phyloP scores from a whole-genome alignment of 2,113 vertebrate genomes.

The Sminthopsis crassicaudata region DNA sequence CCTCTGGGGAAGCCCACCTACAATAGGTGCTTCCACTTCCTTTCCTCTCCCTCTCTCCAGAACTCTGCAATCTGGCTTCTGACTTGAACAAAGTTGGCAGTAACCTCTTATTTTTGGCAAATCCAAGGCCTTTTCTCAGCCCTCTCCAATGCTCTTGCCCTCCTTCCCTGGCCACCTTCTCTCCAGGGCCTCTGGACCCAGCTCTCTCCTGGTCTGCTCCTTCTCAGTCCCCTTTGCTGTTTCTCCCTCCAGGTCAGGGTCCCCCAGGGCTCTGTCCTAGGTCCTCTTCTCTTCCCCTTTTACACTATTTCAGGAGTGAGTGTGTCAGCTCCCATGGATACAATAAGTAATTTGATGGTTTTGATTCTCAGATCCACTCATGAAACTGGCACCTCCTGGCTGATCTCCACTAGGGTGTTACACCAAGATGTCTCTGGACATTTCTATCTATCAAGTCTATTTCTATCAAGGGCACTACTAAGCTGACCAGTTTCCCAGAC shows the following conservation, averaged over 20 bases:
- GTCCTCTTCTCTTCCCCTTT: background rate
- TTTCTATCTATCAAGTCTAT: no score
- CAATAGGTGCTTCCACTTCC: background rate
- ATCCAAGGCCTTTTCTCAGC: background rate
- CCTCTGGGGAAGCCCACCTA: background rate
- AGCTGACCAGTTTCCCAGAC: background rate
- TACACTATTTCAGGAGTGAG: background rate
- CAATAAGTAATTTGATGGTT: background rate
- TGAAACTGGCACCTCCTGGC: background rate
- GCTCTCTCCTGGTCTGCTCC: background rate
- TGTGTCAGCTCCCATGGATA: background rate
- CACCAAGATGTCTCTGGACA: background rate
- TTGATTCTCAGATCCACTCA: background rate
- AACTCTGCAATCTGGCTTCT: background rate
- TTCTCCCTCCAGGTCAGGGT: background rate
- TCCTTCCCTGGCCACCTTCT: background rate
- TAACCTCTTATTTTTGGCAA: background rate
- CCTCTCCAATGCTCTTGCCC: background rate
- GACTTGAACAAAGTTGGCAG: background rate
- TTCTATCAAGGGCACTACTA: background rate
- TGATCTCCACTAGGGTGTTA: background rate
- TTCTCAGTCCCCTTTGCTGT: background rate
- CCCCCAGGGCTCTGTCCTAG: background rate
- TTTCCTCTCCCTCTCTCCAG: background rate
- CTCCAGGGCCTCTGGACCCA: background rate